Evolutionary conservation across 2,888 invertebrate species (phyloP).

Genomic region (Lasioglossum morio): DNA sequence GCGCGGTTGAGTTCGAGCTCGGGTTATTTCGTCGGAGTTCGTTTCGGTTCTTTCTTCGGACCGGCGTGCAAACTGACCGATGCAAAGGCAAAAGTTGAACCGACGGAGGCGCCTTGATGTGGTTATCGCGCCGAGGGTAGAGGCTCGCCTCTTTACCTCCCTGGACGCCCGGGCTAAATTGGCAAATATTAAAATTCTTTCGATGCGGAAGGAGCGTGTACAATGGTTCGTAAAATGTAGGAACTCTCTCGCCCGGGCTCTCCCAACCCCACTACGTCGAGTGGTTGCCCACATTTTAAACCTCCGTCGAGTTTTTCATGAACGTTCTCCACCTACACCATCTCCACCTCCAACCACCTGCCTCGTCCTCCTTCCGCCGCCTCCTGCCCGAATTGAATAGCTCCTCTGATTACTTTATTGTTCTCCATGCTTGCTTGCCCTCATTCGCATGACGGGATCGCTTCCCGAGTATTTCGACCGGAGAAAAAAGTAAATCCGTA

Average conservation of each 20-base stretch:
- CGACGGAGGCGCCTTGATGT: slow-evolving; percentile 77
- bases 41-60: slow-evolving; percentile 70
- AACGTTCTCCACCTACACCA: slow-evolving; percentile 47
- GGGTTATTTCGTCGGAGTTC: slow-evolving; percentile 62
- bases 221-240: slow-evolving; percentile 73
- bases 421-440: slow-evolving; percentile 73
- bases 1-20: slow-evolving; percentile 56
- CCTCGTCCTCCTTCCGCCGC: slow-evolving; percentile 43
- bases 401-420: slow-evolving; percentile 75
- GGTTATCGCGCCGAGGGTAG: slow-evolving; percentile 77
- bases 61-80: slow-evolving; percentile 64
- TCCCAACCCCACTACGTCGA: slow-evolving; percentile 35
- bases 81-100: slow-evolving; percentile 74
- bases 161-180: slow-evolving; percentile 75
- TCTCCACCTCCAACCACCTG: slow-evolving; percentile 27
- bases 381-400: slow-evolving; percentile 68
- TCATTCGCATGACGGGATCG: slow-evolving; percentile 54
- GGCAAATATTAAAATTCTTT: slow-evolving; percentile 82
- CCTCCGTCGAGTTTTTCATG: slow-evolving; percentile 69
- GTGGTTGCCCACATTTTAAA: slow-evolving; percentile 72
- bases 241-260: slow-evolving; percentile 71
- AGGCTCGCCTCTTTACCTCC: slow-evolving; percentile 70
- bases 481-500: slow-evolving; percentile 12
- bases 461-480: slow-evolving; percentile 32
- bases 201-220: slow-evolving; percentile 75